A percentile compares a stretch with the other conserved stretches of the same genome.
These are phyloP conservation scores for Spermophilus dauricus DNA, from an alignment of 2,113 vertebrate genomes.

Conservation along the genomic window DNA sequence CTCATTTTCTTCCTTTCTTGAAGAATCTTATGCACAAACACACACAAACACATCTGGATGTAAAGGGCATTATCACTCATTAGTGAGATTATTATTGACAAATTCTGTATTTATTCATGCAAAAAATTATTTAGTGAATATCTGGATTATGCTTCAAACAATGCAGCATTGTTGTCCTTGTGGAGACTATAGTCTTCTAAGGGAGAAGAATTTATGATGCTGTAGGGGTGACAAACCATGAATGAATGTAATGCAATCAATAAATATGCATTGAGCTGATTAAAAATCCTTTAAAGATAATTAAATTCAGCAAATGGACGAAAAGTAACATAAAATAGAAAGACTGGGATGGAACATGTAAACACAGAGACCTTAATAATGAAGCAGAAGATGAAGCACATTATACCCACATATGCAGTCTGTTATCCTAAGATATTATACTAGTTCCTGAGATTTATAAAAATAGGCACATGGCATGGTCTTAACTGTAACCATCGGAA, in stretches of 20 bases:
- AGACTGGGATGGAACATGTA: background rate
- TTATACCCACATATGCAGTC: accelerated
- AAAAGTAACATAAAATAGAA: background rate
- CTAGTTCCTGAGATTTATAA: background rate
- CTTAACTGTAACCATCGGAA: background rate
- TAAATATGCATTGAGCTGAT: background rate
- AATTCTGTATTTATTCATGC: background rate
- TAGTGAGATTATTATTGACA: background rate
- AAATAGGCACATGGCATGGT: background rate
- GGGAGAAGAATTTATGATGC: background rate
- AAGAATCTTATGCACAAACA: background rate
- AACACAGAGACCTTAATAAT: background rate
- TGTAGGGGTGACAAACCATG: background rate
- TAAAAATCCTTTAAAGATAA: conserved; percentile 28
- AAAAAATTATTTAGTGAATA: background rate
- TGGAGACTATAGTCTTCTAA: background rate
- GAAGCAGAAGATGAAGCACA: background rate
- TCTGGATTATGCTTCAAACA: background rate
- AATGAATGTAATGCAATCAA: background rate
- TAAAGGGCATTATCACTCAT: background rate
- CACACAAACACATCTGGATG: background rate
- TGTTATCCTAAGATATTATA: background rate
- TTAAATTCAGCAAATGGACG: background rate
- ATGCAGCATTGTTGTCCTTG: background rate
- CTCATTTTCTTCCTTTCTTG: background rate